Evolutionary conservation across 2,113 vertebrate genomes (phyloP).

Genomic region (Triplophysa rosa): DNA sequence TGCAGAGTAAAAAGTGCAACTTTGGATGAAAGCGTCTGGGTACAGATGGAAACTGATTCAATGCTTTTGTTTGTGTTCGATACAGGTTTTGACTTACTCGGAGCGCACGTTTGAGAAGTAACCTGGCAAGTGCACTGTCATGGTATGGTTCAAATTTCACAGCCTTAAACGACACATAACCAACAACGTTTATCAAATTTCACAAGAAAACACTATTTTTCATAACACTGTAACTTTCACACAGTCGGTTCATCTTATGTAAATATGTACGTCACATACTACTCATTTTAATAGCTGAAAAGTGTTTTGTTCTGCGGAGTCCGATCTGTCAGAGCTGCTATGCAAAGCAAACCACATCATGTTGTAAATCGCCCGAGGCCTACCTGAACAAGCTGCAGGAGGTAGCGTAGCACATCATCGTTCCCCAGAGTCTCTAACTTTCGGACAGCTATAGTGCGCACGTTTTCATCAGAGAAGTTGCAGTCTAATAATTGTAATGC

Average conservation of each 20-base stretch:
- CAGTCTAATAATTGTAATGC: conserved; percentile 97
- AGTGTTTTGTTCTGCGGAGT: conserved; percentile 17
- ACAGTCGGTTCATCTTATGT: conserved; percentile 9
- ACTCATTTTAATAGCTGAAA: conserved; percentile 43
- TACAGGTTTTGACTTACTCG: conserved; percentile 75
- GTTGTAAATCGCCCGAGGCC: background rate
- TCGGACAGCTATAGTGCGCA: conserved; percentile 91
- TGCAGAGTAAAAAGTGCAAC: conserved; percentile 57
- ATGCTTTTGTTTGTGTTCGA: background rate
- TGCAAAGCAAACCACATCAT: conserved; percentile 42
- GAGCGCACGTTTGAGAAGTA: conserved; percentile 90
- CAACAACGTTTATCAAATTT: background rate
- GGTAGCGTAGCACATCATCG: conserved; percentile 92
- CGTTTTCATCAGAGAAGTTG: conserved; percentile 92
- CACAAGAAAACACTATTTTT: background rate
- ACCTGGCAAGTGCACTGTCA: conserved; percentile 92
- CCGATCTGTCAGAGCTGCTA: conserved; percentile 7
- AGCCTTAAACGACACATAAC: conserved; percentile 73
- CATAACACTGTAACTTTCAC: background rate
- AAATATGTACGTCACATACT: background rate
- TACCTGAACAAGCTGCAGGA: conserved; percentile 97
- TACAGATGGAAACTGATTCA: too few relatives aligned
- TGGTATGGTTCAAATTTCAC: conserved; percentile 99
- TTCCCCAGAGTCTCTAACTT: conserved; percentile 93
- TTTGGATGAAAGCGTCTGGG: background rate